These are phyloP conservation scores for Drosophila stalkeri DNA, from an alignment of 2,888 invertebrate species.

Conservation along the genomic window DNA sequence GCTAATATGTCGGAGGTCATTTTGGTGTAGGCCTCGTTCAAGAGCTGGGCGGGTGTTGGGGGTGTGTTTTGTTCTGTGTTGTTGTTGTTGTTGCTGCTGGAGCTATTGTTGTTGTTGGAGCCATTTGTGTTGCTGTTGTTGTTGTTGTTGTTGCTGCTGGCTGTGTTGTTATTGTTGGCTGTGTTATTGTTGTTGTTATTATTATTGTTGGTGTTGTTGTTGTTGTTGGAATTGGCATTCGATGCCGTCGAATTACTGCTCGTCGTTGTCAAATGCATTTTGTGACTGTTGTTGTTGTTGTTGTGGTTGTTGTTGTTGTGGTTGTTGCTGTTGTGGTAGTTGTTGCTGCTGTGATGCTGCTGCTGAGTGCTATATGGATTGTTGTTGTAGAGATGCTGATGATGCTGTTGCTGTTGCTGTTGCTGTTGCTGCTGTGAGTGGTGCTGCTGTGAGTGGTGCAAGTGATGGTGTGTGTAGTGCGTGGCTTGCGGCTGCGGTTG, in stretches of 20 bases:
- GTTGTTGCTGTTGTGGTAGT: constrained; percentile 28
- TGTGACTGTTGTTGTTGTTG: constrained; percentile 68
- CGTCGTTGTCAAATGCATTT: constrained; percentile 83
- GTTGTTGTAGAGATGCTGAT: constrained; percentile 60
- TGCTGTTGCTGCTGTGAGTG: constrained; percentile 23
- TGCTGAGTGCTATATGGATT: constrained; percentile 32
- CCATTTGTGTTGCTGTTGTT: constrained; percentile 86
- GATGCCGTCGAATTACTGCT: constrained; percentile 71
- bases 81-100: constrained; percentile 78
- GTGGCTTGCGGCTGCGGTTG: constrained; percentile 36
- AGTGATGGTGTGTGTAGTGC: constrained; percentile 43
- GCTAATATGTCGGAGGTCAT: constrained; percentile 96
- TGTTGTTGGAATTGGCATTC: constrained; percentile 74
- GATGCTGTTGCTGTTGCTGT: constrained; percentile 15
- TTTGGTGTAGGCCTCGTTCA: constrained; percentile 94
- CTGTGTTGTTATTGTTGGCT: constrained; percentile 79
- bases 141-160: constrained; percentile 68
- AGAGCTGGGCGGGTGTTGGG: constrained; percentile 89
- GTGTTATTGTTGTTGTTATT: constrained; percentile 69
- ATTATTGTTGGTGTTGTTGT: constrained; percentile 41
- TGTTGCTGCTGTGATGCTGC: constrained; percentile 31
- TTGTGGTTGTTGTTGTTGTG: constrained; percentile 30
- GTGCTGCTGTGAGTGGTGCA: constrained; percentile 40
- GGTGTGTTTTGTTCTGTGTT: constrained; percentile 88
- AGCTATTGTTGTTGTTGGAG: constrained; percentile 78